These are phyloP conservation scores for Adelognathus sp. DNA, from an alignment of 2,888 invertebrate species.

Conservation along the genomic window DNA sequence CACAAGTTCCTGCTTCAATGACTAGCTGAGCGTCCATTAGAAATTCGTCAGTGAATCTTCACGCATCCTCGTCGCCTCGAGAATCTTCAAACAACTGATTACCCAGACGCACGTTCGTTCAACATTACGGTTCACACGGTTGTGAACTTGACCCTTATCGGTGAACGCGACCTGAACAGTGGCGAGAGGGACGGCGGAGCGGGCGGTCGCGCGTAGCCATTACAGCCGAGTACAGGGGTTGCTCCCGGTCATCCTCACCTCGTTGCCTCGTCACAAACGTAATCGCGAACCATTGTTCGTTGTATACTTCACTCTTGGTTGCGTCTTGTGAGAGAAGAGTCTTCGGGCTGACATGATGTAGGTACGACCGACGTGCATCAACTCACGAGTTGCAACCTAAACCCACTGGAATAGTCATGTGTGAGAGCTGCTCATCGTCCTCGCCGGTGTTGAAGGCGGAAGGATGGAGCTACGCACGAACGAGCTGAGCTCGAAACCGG, in stretches of 20 bases:
- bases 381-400: conserved; percentile 34
- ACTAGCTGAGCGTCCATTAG: too few species aligned
- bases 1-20: too few species aligned
- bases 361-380: conserved; percentile 46
- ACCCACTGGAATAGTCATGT: conserved; percentile 8
- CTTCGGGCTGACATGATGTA: conserved; percentile 8
- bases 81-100: not conserved
- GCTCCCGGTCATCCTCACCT: conserved; percentile 19
- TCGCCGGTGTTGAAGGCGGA: conserved; percentile 49
- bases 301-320: conserved; percentile 26
- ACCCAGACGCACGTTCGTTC: conserved; percentile 21
- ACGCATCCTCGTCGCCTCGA: not conserved
- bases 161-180: not conserved
- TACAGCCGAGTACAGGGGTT: conserved; percentile 31
- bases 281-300: not conserved
- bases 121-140: conserved; percentile 34
- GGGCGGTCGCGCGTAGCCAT: conserved; percentile 21
- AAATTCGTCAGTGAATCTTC: not conserved
- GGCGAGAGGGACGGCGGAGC: conserved; percentile 13
- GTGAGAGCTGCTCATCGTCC: conserved; percentile 9
- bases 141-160: conserved; percentile 45
- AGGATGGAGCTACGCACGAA: conserved; percentile 54
- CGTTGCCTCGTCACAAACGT: conserved; percentile 15
- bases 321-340: not conserved
- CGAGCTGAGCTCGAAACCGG: conserved; percentile 55